phyloP scores from a whole-genome alignment of 2,888 invertebrate species.

The Macrophya alboannulata region DNA sequence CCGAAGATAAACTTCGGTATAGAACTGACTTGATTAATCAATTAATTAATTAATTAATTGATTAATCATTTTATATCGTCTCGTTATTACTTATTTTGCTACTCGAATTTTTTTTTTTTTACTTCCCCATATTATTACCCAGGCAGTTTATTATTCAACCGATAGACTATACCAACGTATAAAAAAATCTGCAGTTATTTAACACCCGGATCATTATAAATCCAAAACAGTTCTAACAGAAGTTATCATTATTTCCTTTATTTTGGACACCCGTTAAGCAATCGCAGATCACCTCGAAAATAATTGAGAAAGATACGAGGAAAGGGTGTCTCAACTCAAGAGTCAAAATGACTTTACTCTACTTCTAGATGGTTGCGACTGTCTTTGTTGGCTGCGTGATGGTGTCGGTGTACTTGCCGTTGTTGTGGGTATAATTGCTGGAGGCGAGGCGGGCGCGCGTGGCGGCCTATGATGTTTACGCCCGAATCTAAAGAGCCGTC shows the following conservation, averaged over 20 bases:
- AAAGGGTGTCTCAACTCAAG: conserved; percentile 65
- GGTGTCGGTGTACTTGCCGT: conserved; percentile 68
- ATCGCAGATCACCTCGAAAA: conserved; percentile 27
- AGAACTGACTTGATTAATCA: not conserved
- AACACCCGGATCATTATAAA: not conserved
- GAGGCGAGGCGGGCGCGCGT: conserved; percentile 69
- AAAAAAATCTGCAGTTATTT: conserved; percentile 26
- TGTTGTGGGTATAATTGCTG: conserved; percentile 61
- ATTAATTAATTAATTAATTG: too few species aligned
- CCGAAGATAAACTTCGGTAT: not conserved
- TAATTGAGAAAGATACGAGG: conserved; percentile 49
- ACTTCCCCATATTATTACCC: not conserved
- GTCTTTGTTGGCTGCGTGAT: conserved; percentile 71
- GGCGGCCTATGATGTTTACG: conserved; percentile 75
- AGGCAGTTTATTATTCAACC: not conserved
- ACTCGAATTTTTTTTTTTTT: not conserved
- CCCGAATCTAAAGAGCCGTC: conserved; percentile 81
- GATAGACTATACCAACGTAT: not conserved
- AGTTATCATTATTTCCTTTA: conserved; percentile 52
- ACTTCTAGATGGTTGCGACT: conserved; percentile 72
- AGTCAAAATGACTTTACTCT: conserved; percentile 78
- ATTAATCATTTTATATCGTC: not conserved
- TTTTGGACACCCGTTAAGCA: conserved; percentile 35
- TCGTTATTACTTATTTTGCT: not conserved
- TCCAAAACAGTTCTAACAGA: conserved; percentile 21